phyloP scores from a whole-genome alignment of 2,888 invertebrate species.

The Antitype chi region DNA sequence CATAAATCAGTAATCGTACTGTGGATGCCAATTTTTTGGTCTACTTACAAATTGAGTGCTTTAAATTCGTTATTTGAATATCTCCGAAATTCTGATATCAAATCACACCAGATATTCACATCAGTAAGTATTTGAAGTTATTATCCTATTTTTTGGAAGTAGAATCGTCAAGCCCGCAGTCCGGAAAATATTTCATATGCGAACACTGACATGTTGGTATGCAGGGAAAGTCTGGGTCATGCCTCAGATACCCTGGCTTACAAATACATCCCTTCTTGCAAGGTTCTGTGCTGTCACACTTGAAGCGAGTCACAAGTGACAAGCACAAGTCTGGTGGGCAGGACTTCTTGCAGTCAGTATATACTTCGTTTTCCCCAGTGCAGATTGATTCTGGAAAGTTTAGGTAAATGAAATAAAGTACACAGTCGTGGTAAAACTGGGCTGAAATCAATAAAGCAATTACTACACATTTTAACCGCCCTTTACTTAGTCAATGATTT shows the following conservation, averaged over 20 bases:
- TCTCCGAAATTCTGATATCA: too few relatives aligned
- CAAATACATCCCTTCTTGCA: conserved; percentile 47
- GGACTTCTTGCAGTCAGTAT: conserved; percentile 39
- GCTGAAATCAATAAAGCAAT: neutral
- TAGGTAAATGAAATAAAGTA: neutral
- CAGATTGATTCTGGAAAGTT: conserved; percentile 27
- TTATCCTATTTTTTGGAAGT: conserved; percentile 4
- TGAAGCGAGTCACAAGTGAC: conserved; percentile 33
- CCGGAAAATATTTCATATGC: conserved; percentile 29
- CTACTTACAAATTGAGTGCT: neutral
- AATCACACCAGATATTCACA: too few relatives aligned
- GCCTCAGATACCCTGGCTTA: conserved; percentile 38
- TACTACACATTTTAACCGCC: neutral
- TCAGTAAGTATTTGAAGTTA: neutral
- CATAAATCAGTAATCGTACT: too few relatives aligned
- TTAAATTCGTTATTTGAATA: neutral
- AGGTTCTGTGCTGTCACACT: conserved; percentile 32
- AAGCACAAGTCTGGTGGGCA: conserved; percentile 38
- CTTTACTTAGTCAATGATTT: neutral
- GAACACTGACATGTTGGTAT: conserved; percentile 39
- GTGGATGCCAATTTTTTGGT: neutral
- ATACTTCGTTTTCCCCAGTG: conserved; percentile 41
- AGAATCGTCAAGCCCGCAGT: conserved; percentile 12
- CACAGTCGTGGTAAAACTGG: neutral
- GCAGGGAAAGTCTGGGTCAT: conserved; percentile 23